Percentiles rank a stretch among this genome's conserved stretches.
phyloP scores from a whole-genome alignment of 2,888 invertebrate species.

The Noctua fimbriata region DNA sequence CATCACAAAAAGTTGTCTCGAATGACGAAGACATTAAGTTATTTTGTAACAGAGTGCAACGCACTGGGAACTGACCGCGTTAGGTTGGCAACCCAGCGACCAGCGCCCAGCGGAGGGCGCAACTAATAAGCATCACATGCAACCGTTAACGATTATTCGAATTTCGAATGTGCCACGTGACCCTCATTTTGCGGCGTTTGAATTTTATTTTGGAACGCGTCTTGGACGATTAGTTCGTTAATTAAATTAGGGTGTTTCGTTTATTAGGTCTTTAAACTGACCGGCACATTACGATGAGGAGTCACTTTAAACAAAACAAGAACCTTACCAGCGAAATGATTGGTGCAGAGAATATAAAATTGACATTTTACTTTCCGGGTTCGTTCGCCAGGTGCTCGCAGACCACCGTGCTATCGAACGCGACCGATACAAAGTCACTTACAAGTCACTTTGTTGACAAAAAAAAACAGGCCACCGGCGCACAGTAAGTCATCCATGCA shows the following conservation, averaged over 20 bases:
- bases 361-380: constrained; percentile 86
- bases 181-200: constrained; percentile 66
- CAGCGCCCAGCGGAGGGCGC: constrained; percentile 66
- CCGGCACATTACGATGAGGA: constrained; percentile 53
- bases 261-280: constrained; percentile 63
- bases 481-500: constrained; percentile 86
- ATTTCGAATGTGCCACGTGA: constrained; percentile 81
- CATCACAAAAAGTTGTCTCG: constrained; percentile 79
- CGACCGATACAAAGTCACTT: constrained; percentile 87
- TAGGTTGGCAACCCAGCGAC: constrained; percentile 80
- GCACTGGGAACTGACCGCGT: constrained; percentile 83
- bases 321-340: constrained; percentile 57
- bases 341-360: constrained; percentile 75
- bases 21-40: constrained; percentile 84
- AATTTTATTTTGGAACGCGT: constrained; percentile 75
- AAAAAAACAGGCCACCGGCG: constrained; percentile 84
- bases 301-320: constrained; percentile 50
- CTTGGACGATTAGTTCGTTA: constrained; percentile 72
- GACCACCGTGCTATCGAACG: constrained; percentile 80
- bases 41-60: constrained; percentile 87
- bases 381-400: constrained; percentile 77
- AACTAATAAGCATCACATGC: constrained; percentile 75
- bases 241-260: constrained; percentile 72
- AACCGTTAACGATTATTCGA: constrained; percentile 83
- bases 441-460: constrained; percentile 84